These are phyloP conservation scores for Bothrops jararaca DNA, from an alignment of 2,113 vertebrate genomes.

Conservation along the genomic window DNA sequence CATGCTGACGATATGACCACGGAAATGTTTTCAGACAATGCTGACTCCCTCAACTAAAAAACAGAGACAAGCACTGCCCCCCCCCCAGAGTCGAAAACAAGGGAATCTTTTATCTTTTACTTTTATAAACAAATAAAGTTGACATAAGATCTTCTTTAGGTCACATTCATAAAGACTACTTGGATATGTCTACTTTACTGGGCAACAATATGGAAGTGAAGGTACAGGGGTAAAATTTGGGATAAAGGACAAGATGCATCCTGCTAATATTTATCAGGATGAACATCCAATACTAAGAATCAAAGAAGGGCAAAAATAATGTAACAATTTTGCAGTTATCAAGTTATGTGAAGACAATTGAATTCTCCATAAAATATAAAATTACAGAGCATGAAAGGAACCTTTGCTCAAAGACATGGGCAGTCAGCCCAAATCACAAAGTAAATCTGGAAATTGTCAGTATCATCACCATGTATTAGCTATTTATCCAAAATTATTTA, in stretches of 20 bases:
- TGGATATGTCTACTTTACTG: neutral
- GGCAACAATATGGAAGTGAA: neutral
- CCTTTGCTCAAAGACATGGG: neutral
- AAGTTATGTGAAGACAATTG: neutral
- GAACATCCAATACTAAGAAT: neutral
- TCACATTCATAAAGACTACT: neutral
- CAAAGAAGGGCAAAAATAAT: neutral
- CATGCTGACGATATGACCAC: neutral
- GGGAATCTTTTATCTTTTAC: neutral
- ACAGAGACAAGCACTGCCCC: neutral
- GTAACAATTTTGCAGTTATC: neutral
- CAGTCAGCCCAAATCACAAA: neutral
- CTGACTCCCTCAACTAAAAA: neutral
- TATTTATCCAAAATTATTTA: neutral
- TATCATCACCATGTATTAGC: neutral
- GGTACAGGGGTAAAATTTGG: neutral
- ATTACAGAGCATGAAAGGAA: neutral
- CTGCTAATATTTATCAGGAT: neutral
- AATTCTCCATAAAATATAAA: neutral
- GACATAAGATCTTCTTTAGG: neutral
- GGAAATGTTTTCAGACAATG: neutral
- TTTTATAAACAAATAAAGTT: neutral
- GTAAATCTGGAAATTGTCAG: neutral
- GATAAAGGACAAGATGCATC: neutral
- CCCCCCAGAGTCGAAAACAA: neutral